phyloP scores from a whole-genome alignment of 2,888 invertebrate species.

The Synanthedon myopaeformis region DNA sequence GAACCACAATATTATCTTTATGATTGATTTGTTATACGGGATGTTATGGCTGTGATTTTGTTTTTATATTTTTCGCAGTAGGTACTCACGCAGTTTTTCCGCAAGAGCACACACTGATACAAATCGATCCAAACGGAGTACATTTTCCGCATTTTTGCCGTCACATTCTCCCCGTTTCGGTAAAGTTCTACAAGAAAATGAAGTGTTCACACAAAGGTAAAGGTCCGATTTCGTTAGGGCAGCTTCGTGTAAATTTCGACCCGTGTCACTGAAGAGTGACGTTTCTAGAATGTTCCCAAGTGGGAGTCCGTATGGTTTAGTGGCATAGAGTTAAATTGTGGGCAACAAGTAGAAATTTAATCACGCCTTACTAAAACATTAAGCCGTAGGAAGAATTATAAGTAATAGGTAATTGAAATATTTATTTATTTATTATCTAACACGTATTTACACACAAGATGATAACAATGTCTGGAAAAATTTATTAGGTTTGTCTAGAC shows the following conservation, averaged over 20 bases:
- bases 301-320: not conserved
- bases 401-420: too few species aligned
- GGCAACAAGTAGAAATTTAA: not conserved
- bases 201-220: constrained; percentile 7
- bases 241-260: constrained; percentile 9
- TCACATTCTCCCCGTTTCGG: constrained; percentile 1
- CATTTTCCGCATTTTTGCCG: not conserved
- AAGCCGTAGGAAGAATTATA: too few species aligned
- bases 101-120: not conserved
- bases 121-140: not conserved
- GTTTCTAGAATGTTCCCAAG: constrained; percentile 3
- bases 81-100: too few species aligned
- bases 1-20: too few species aligned
- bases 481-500: too few species aligned
- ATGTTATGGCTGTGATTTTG: too few species aligned
- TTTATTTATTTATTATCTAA: too few species aligned
- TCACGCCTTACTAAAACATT: too few species aligned
- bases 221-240: constrained; percentile 7
- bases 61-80: too few species aligned
- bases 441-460: too few species aligned
- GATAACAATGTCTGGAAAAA: too few species aligned
- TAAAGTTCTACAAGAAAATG: constrained; percentile 10
- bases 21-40: too few species aligned
- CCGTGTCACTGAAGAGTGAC: constrained; percentile 16
- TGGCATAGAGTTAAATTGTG: not conserved